These are phyloP conservation scores for Menidia menidia DNA, from an alignment of 2,797 vertebrate genomes.

Conservation along the genomic window DNA sequence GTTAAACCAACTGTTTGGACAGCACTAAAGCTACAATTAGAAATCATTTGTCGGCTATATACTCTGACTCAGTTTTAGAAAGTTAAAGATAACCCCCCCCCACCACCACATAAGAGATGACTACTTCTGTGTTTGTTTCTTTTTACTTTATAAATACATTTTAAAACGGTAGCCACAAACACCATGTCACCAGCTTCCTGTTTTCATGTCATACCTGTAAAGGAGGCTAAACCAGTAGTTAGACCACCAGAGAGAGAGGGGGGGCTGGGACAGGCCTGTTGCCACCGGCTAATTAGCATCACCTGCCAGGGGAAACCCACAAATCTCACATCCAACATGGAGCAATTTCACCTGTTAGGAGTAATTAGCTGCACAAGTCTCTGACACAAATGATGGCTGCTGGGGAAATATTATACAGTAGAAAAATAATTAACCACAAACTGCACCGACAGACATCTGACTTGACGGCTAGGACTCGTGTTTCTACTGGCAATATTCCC, in stretches of 20 bases:
- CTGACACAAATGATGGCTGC: not conserved
- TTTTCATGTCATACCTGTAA: not conserved
- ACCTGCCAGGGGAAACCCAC: conserved; percentile 40
- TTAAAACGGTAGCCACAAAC: too few relatives aligned
- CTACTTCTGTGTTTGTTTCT: too few relatives aligned
- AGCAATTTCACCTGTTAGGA: conserved; percentile 13
- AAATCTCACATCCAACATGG: conserved; percentile 36
- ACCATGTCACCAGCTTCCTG: conserved; percentile 10
- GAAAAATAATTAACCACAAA: not conserved
- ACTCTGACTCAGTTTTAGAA: not conserved
- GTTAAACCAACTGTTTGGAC: not conserved
- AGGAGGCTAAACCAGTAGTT: not conserved
- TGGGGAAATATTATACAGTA: not conserved
- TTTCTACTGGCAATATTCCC: not conserved
- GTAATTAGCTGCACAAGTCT: not conserved
- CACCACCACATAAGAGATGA: too few relatives aligned
- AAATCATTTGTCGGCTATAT: too few relatives aligned
- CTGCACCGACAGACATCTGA: too few relatives aligned
- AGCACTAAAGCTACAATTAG: too few relatives aligned
- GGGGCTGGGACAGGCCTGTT: conserved; percentile 25
- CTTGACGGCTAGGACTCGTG: not conserved
- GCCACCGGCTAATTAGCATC: conserved; percentile 26
- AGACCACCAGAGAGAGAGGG: conserved; percentile 18
- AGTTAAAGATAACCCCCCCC: too few relatives aligned
- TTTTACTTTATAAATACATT: too few relatives aligned